Evolutionary conservation across 2,888 invertebrate species (phyloP), one percentile per base, ranked within the genome.

Genomic region (Iphiclides podalirius): DNA sequence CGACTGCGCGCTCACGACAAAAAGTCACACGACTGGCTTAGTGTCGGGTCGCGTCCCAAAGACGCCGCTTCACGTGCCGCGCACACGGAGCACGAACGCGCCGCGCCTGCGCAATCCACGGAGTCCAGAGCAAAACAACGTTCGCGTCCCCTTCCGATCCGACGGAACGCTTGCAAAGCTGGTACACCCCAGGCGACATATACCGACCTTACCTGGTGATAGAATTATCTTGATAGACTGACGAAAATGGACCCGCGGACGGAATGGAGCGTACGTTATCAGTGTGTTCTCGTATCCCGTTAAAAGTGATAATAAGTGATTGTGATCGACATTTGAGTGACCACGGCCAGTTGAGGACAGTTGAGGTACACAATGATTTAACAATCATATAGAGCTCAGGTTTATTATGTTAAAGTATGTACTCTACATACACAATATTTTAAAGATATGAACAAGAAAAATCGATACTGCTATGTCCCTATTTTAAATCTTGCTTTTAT

Each of bases 11-110:
- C 80, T 79, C 80, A 79, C 79, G 83, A 86, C 88, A 89, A 88
- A 89, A 88, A 88, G 81, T 84, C 78, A 74, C 73, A 80, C 79
- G 79, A 85, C 84, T 78, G 77, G 83, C 82, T 89, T 85, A 89
- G 89, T 89, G 79, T 88, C 86, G 89, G 88, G 88, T 87, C 76
- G 89, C 86, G 87, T 88, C 88, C 89, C 88, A 87, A 74, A 78
- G 81, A 72, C 81, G 85, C 75, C 78, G 85, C 84, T 83, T 81
- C 88, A 80, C 79, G 84, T 82, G 71, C 63, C 70, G 81, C 72
- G 71, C 67, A 57, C 61, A 62, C 62, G 64, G 62, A 61, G 43
- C 45, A n/a, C n/a, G n/a, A 44, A 36, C 55, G 59, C 65, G 68
- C 70, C 77, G 80, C 83, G 83, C 81, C 72, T 75, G 85, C 87